Evolutionary conservation across 2,888 invertebrate species (phyloP), one percentile per base, ranked within the genome.

Genomic region (Ophioninae sp.): DNA sequence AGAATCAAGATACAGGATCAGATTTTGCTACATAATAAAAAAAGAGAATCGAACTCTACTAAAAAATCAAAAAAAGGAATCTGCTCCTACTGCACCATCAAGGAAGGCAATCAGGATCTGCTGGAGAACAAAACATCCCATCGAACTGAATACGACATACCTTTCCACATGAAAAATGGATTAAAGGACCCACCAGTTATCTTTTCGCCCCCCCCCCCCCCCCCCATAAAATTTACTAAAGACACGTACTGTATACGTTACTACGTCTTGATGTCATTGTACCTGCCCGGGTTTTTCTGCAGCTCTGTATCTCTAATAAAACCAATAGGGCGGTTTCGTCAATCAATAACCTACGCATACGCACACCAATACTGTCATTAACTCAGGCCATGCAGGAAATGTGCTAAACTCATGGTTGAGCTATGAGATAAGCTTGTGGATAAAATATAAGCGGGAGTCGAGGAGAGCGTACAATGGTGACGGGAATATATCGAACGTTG

Each of bases 401-500:
- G 20, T 56, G 6, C n/a, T 20, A 13, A n/a, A 39, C n/a, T 39
- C 59, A 72, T 20, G 17, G 8, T 39, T 23, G 61, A 22, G 59
- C 22, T 39, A 6, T 22, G 71, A 78, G 59, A 59, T 56, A 44
- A 59, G 79, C 13, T 71, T 64, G 41, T 65, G 71, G 56, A 65
- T 71, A 81, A 72, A 71, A 72, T 51, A 81, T 69, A 71, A 72
- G 17, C 59, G 41, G 73, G 3, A 58, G 37, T 51, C 37, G 69
- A 58, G 61, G 22, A 37, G 20, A 39, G 64, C 20, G 56, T 1
- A 74, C 41, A 41, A 67, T 67, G 39, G 71, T 22, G 51, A 22
- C 44, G 63, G 51, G 64, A 37, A 41, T 41, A 58, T 68, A 79
- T 79, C 44, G 61, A 58, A 37, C n/a, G 58, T 59, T 61, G 23